A percentile compares a stretch with the other conserved stretches of the same genome.
Conservation (phyloP, 2,888 invertebrate genomes). For the Bursaphelenchus okinawaensis region DNA sequence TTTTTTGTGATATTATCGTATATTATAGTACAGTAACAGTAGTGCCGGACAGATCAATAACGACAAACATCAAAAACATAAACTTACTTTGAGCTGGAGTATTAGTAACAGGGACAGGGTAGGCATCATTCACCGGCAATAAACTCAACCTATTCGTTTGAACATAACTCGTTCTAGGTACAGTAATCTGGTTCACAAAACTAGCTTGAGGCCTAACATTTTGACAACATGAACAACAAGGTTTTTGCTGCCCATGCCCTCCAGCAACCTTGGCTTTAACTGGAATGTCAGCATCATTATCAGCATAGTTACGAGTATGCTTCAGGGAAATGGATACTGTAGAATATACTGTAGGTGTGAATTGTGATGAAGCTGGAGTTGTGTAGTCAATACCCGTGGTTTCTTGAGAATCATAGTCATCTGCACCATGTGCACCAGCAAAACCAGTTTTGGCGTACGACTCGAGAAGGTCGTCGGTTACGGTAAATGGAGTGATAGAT, state of each 20-base stretch:
- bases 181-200: too few relatives aligned
- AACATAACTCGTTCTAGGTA: too few relatives aligned
- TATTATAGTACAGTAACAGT: too few relatives aligned
- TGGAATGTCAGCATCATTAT: not conserved
- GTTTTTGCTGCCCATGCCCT: not conserved
- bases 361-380: not conserved
- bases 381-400: not conserved
- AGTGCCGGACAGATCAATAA: too few relatives aligned
- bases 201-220: too few relatives aligned
- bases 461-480: not conserved
- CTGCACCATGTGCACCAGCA: not conserved
- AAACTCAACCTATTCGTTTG: too few relatives aligned
- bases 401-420: too few relatives aligned
- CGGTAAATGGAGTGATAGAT: not conserved
- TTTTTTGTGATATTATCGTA: too few relatives aligned
- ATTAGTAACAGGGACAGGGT: too few relatives aligned
- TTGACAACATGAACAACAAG: not conserved
- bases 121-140: too few relatives aligned
- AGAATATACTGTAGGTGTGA: not conserved
- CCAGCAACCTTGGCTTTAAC: not conserved
- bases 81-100: too few relatives aligned
- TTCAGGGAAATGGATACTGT: not conserved
- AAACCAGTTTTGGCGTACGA: not conserved
- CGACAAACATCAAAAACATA: too few relatives aligned
- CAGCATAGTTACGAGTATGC: not conserved